phyloP scores from a whole-genome alignment of 1,140 invertebrate genomes.

The Saccostrea echinata region DNA sequence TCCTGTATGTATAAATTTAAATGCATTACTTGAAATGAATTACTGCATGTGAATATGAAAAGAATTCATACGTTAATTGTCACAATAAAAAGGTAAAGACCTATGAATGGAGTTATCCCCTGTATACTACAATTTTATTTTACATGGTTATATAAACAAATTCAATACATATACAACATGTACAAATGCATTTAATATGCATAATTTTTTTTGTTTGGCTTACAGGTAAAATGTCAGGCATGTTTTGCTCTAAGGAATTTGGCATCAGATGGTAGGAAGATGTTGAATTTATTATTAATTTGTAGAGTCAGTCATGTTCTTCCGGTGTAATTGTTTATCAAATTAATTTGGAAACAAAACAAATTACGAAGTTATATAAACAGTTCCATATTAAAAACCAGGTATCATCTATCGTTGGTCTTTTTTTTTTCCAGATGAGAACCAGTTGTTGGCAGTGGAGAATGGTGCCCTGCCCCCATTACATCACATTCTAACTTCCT shows the following conservation, averaged over 20 bases:
- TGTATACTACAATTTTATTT: not conserved
- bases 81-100: too few relatives aligned
- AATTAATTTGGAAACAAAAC: not conserved
- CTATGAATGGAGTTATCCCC: too few relatives aligned
- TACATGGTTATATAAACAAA: not conserved
- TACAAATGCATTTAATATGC: too few relatives aligned
- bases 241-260: conserved; percentile 73
- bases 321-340: not conserved
- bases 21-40: too few relatives aligned
- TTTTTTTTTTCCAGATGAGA: conserved; percentile 62
- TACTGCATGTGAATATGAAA: too few relatives aligned
- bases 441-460: conserved; percentile 68
- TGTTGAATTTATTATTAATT: not conserved
- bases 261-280: conserved; percentile 70
- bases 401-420: not conserved
- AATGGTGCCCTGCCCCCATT: conserved; percentile 64
- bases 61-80: too few relatives aligned
- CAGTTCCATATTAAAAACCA: not conserved
- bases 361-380: not conserved
- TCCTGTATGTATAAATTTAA: too few relatives aligned
- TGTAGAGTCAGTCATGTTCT: not conserved
- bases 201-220: conserved; percentile 45
- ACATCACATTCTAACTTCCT: conserved; percentile 60
- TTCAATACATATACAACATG: not conserved
- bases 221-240: conserved; percentile 72